Conservation (phyloP, 2,888 invertebrate genomes). For the Idaea aversata region DNA sequence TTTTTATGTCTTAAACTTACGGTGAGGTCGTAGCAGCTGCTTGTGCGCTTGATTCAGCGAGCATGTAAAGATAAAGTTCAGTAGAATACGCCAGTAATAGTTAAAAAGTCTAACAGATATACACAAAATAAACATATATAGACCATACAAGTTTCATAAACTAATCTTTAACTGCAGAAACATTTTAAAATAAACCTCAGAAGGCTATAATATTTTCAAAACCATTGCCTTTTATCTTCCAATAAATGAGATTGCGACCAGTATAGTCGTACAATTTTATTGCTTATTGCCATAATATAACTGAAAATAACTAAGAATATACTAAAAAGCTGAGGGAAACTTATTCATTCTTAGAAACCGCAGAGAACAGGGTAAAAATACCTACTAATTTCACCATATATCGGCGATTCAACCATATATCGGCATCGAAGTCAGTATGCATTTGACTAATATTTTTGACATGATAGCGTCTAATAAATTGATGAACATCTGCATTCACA, state of each 20-base stretch:
- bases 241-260: conserved; percentile 19
- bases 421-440: too few relatives aligned
- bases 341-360: neutral
- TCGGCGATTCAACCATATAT: too few relatives aligned
- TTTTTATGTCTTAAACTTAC: too few relatives aligned
- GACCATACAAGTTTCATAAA: neutral
- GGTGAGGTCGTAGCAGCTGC: too few relatives aligned
- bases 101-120: neutral
- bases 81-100: too few relatives aligned
- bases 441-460: too few relatives aligned
- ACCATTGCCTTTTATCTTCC: conserved; percentile 14
- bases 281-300: conserved; percentile 12
- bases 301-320: conserved; percentile 11
- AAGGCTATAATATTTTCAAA: neutral
- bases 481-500: too few relatives aligned
- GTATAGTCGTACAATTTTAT: conserved; percentile 6
- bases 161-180: neutral
- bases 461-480: too few relatives aligned
- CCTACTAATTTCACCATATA: too few relatives aligned
- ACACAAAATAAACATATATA: neutral
- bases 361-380: too few relatives aligned
- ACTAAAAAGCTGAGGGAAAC: neutral
- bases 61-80: too few relatives aligned
- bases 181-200: neutral
- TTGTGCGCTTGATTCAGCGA: too few relatives aligned